Evolutionary conservation across 2,888 invertebrate species (phyloP).

Genomic region (Drosophila infuscata): DNA sequence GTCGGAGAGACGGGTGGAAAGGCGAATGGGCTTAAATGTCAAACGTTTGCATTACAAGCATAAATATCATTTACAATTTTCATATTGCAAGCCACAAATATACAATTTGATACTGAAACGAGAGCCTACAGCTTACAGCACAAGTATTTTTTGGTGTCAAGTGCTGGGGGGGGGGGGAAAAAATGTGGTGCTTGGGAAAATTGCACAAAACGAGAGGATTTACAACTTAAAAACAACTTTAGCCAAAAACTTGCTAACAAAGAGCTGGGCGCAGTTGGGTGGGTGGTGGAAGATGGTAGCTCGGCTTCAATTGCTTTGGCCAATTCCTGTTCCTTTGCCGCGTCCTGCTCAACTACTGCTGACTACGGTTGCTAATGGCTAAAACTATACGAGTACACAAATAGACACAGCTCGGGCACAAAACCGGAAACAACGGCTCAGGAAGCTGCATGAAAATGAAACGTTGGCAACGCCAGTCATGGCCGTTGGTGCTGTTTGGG

Average conservation of each 20-base stretch:
- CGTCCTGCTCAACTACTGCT: constrained; percentile 11
- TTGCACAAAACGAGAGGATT: constrained; percentile 75
- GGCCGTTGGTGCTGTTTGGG: background rate
- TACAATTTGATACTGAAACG: constrained; percentile 60
- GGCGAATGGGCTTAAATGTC: constrained; percentile 58
- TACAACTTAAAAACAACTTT: constrained; percentile 81
- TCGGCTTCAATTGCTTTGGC: constrained; percentile 52
- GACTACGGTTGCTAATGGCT: constrained; percentile 62
- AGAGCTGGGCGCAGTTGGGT: constrained; percentile 19
- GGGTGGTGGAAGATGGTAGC: background rate
- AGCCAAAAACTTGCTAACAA: constrained; percentile 75
- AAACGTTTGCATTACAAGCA: constrained; percentile 73
- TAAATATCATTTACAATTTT: constrained; percentile 79
- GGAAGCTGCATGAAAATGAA: constrained; percentile 79
- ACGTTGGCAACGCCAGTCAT: constrained; percentile 46
- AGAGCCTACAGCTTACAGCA: constrained; percentile 9
- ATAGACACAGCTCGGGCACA: constrained; percentile 67
- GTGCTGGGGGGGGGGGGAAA: background rate
- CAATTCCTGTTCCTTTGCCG: constrained; percentile 26
- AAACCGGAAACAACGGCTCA: constrained; percentile 77
- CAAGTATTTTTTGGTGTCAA: constrained; percentile 27
- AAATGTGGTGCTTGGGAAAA: constrained; percentile 30
- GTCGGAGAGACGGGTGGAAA: background rate
- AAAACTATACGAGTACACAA: constrained; percentile 65
- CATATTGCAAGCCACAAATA: constrained; percentile 65